Evolutionary conservation across 2,888 invertebrate species (phyloP).

Genomic region (Byasa hedistus): DNA sequence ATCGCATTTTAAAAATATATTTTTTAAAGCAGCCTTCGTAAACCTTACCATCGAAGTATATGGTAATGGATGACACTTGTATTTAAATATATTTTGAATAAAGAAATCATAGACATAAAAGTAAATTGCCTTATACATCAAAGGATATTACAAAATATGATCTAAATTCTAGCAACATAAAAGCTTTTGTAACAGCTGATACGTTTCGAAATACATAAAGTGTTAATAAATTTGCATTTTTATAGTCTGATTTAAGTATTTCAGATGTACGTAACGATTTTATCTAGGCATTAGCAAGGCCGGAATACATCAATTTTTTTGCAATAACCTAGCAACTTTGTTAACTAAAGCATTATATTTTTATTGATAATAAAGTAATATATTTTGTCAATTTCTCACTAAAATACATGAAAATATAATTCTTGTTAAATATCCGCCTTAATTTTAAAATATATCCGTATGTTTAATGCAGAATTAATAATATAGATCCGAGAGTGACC

Average conservation of each 20-base stretch:
- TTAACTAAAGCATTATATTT: not conserved
- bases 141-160: slow-evolving; percentile 15
- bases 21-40: not conserved
- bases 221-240: slow-evolving; percentile 40
- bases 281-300: slow-evolving; percentile 18
- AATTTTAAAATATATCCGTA: no score
- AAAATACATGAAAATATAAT: no score
- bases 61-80: slow-evolving; percentile 5
- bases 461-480: no score
- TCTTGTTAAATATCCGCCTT: no score
- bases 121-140: slow-evolving; percentile 23
- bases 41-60: slow-evolving; percentile 2
- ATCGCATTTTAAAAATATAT: not conserved
- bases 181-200: slow-evolving; percentile 28
- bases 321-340: slow-evolving; percentile 6
- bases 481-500: no score
- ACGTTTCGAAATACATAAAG: slow-evolving; percentile 35
- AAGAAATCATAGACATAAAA: slow-evolving; percentile 22
- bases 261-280: slow-evolving; percentile 37
- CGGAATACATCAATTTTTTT: slow-evolving; percentile 18
- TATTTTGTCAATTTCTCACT: no score
- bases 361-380: not conserved
- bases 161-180: slow-evolving; percentile 20
- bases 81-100: slow-evolving; percentile 20
- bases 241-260: slow-evolving; percentile 39